A percentile compares a stretch with the other conserved stretches of the same genome.
Evolutionary conservation across 2,888 invertebrate genomes (phyloP).

Genomic region (Drosophila robusta): DNA sequence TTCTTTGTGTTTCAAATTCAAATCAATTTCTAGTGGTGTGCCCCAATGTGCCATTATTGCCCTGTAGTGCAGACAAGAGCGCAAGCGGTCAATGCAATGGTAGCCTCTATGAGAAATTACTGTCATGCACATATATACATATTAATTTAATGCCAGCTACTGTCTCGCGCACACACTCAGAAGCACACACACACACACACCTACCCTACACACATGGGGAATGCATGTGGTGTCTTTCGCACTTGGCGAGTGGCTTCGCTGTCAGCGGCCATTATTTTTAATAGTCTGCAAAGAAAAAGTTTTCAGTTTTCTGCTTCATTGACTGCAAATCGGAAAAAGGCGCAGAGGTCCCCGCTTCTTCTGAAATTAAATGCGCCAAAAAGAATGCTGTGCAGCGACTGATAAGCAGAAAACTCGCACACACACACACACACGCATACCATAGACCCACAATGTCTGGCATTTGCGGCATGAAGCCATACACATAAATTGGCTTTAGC

Average conservation of each 20-base stretch:
- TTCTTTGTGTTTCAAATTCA: neutral
- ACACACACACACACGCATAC: conserved; percentile 1
- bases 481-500: conserved; percentile 69
- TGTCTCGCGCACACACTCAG: conserved; percentile 54
- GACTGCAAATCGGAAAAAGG: conserved; percentile 72
- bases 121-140: conserved; percentile 32
- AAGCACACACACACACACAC: conserved; percentile 27
- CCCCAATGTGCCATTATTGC: conserved; percentile 4
- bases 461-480: conserved; percentile 61
- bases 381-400: conserved; percentile 71
- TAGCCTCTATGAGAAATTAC: conserved; percentile 61
- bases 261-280: conserved; percentile 77
- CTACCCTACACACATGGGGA: conserved; percentile 13
- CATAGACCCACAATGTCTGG: conserved; percentile 32
- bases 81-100: conserved; percentile 58
- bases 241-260: conserved; percentile 61
- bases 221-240: conserved; percentile 58
- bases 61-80: conserved; percentile 26
- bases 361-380: conserved; percentile 75
- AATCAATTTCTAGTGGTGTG: conserved; percentile 11
- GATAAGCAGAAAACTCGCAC: conserved; percentile 54
- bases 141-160: conserved; percentile 62
- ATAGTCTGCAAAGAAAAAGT: conserved; percentile 77
- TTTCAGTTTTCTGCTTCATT: conserved; percentile 80
- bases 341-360: conserved; percentile 36